These are phyloP conservation scores for Ceraclea dissimilis DNA, from an alignment of 2,888 invertebrate species.

Conservation along the genomic window DNA sequence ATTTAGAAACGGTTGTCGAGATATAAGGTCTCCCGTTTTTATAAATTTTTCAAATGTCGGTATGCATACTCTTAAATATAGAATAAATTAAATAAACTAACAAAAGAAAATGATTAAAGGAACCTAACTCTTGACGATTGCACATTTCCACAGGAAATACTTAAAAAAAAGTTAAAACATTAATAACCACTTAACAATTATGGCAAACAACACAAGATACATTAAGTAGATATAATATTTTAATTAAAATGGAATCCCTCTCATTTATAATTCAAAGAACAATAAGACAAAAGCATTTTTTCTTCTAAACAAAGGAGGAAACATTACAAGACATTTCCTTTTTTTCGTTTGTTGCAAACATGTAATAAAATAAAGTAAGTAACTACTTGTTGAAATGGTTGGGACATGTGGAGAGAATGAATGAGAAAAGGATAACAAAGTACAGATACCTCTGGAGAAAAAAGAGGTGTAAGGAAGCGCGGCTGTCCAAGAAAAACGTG, in stretches of 20 bases:
- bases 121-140: neutral
- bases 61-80: too few species aligned
- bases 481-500: too few species aligned
- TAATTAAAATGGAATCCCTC: neutral
- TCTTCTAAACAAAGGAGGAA: neutral
- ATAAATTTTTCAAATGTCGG: too few species aligned
- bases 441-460: too few species aligned
- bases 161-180: neutral
- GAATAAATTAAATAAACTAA: neutral
- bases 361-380: too few species aligned
- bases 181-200: neutral
- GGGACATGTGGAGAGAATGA: too few species aligned
- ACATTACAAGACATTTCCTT: neutral
- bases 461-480: too few species aligned
- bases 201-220: neutral
- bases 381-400: too few species aligned
- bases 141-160: neutral
- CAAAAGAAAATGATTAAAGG: neutral
- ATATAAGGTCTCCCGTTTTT: too few species aligned
- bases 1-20: too few species aligned
- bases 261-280: neutral
- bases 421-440: too few species aligned
- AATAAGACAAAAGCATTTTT: neutral
- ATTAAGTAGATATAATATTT: neutral
- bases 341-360: neutral